These are phyloP conservation scores for Ridgeia piscesae DNA, from an alignment of 1,140 invertebrate species.

Conservation along the genomic window DNA sequence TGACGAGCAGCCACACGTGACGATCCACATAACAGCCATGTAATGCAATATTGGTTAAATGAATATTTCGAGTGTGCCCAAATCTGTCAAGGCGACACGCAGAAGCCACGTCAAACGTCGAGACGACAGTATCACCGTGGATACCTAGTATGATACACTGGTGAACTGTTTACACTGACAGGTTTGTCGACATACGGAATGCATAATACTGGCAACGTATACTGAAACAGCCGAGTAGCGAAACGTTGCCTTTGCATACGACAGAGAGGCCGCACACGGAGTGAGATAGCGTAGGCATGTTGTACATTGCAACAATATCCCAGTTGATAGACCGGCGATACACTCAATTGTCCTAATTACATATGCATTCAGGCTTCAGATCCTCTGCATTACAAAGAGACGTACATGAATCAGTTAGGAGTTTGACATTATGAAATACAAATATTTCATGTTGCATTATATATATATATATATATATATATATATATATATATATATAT, in stretches of 20 bases:
- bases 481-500: not conserved
- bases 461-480: constrained; percentile 7
- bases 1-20: not conserved
- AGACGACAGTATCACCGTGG: not conserved
- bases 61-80: not conserved
- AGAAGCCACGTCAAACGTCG: too few relatives aligned
- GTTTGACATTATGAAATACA: not conserved
- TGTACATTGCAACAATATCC: not conserved
- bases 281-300: not conserved
- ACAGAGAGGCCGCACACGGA: not conserved
- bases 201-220: not conserved
- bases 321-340: not conserved
- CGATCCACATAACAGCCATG: not conserved
- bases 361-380: not conserved
- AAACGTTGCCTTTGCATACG: not conserved
- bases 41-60: not conserved
- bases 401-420: not conserved
- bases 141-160: not conserved
- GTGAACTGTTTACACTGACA: not conserved
- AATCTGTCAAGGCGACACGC: not conserved
- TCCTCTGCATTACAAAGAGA: not conserved
- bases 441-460: not conserved
- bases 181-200: not conserved
- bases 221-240: not conserved
- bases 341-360: not conserved